A percentile compares a stretch with the other conserved stretches of the same genome.
phyloP scores from a whole-genome alignment of 1,140 invertebrate genomes.

The Choristoneura fumiferana region DNA sequence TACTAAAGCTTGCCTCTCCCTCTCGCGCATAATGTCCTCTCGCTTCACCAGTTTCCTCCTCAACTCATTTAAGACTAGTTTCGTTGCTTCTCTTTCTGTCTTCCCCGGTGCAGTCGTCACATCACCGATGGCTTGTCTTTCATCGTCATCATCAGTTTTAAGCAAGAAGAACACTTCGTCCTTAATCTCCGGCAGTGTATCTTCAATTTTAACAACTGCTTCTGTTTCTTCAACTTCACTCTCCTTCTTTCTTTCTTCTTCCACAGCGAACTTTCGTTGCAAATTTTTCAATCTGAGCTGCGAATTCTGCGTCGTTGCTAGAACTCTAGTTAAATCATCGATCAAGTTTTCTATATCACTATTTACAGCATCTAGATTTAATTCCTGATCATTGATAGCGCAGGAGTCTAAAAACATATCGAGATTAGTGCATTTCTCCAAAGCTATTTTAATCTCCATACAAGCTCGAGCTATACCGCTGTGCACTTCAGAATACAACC shows the following conservation, averaged over 20 bases:
- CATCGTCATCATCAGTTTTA: slow-evolving; percentile 60
- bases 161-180: slow-evolving; percentile 73
- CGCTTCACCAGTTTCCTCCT: slow-evolving; percentile 68
- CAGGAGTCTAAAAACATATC: slow-evolving; percentile 67
- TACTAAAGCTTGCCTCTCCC: slow-evolving; percentile 66
- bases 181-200: slow-evolving; percentile 49
- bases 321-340: slow-evolving; percentile 52
- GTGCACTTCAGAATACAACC: slow-evolving; percentile 64
- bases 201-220: slow-evolving; percentile 53
- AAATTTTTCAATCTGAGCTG: slow-evolving; percentile 64
- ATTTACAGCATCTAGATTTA: slow-evolving; percentile 52
- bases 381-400: slow-evolving; percentile 51
- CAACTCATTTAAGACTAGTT: slow-evolving; percentile 59
- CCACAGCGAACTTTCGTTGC: slow-evolving; percentile 38
- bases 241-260: slow-evolving; percentile 29
- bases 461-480: slow-evolving; percentile 54
- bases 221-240: slow-evolving; percentile 26
- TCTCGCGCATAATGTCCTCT: slow-evolving; percentile 71
- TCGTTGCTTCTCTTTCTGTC: slow-evolving; percentile 57
- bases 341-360: slow-evolving; percentile 64
- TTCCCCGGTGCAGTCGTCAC: slow-evolving; percentile 56
- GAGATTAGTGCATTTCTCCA: slow-evolving; percentile 54
- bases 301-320: slow-evolving; percentile 52
- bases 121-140: slow-evolving; percentile 39
- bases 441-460: slow-evolving; percentile 58